These are phyloP conservation scores for Dione vanillae DNA, from an alignment of 2,888 invertebrate species.

Conservation along the genomic window DNA sequence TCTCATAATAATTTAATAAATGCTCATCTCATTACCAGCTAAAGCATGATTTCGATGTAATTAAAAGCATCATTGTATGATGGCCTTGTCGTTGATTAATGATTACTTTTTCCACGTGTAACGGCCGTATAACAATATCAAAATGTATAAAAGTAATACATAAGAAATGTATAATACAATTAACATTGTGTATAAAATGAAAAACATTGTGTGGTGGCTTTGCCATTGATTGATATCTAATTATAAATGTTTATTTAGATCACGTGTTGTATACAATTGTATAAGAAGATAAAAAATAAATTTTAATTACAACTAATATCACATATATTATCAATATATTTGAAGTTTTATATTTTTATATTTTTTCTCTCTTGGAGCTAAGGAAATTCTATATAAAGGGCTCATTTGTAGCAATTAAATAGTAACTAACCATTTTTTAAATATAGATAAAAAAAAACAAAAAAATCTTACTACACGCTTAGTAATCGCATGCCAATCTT, in stretches of 20 bases:
- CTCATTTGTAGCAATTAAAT: too few relatives aligned
- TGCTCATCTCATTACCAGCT: neutral
- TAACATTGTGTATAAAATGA: neutral
- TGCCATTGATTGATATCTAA: slow-evolving; percentile 25
- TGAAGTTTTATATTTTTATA: too few relatives aligned
- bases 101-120: neutral
- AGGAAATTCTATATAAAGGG: too few relatives aligned
- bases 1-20: neutral
- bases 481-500: too few relatives aligned
- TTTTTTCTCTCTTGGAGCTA: too few relatives aligned
- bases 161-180: slow-evolving; percentile 1
- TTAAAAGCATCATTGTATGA: slow-evolving; percentile 25
- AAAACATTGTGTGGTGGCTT: slow-evolving; percentile 8
- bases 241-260: neutral
- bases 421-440: too few relatives aligned
- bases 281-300: too few relatives aligned
- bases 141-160: neutral
- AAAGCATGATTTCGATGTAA: neutral
- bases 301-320: too few relatives aligned
- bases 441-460: too few relatives aligned
- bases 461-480: too few relatives aligned
- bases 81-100: neutral
- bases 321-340: too few relatives aligned
- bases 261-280: slow-evolving; percentile 19
- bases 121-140: neutral